Evolutionary conservation across 1,140 invertebrate species (phyloP).

Genomic region (Chlorops oryzae): DNA sequence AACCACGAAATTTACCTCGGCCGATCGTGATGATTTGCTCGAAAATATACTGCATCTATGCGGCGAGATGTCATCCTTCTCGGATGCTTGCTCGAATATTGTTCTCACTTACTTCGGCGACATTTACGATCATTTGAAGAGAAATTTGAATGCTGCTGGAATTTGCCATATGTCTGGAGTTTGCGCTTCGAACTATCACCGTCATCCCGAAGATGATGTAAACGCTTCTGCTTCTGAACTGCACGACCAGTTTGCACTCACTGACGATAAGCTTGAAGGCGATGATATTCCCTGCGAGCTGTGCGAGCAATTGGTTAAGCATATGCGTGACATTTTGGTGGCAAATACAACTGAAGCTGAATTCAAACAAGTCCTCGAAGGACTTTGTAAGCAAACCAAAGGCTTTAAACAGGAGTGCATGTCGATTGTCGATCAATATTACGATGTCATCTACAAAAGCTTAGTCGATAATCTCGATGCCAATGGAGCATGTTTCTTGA

Average conservation of each 20-base stretch:
- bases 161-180: slow-evolving; percentile 70
- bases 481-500: slow-evolving; percentile 60
- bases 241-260: slow-evolving; percentile 47
- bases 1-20: slow-evolving; percentile 53
- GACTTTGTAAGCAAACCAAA: slow-evolving; percentile 73
- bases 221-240: slow-evolving; percentile 45
- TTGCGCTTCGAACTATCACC: slow-evolving; percentile 60
- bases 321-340: slow-evolving; percentile 70
- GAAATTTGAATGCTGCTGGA: slow-evolving; percentile 58
- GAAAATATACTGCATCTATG: slow-evolving; percentile 57
- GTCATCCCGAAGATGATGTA: slow-evolving; percentile 52
- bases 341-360: slow-evolving; percentile 80
- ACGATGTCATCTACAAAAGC: slow-evolving; percentile 64
- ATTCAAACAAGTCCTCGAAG: slow-evolving; percentile 70
- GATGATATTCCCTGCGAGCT: slow-evolving; percentile 78
- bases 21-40: slow-evolving; percentile 54
- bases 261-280: slow-evolving; percentile 22
- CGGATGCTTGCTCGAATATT: slow-evolving; percentile 69
- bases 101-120: slow-evolving; percentile 65
- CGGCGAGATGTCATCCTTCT: slow-evolving; percentile 61
- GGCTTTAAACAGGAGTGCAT: slow-evolving; percentile 61
- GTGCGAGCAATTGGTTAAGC: slow-evolving; percentile 72
- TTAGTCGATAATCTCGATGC: slow-evolving; percentile 64
- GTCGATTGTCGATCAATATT: slow-evolving; percentile 71
- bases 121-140: slow-evolving; percentile 57